Conservation (phyloP, 2,888 invertebrate genomes). For the Eristalis tenax region DNA sequence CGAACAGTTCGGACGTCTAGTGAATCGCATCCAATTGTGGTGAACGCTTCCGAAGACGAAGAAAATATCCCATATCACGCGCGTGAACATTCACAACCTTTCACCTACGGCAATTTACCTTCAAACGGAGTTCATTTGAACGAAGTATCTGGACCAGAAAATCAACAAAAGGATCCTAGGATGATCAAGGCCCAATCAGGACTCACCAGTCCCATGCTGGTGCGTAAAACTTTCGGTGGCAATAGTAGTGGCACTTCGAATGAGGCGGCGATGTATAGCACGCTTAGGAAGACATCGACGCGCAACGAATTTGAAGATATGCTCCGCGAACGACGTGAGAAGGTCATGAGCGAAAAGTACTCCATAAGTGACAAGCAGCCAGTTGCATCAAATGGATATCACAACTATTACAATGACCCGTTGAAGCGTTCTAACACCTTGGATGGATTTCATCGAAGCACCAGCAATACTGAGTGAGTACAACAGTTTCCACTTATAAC, state of each 20-base stretch:
- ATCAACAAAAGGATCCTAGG: slow-evolving; percentile 65
- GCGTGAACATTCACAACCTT: slow-evolving; percentile 92
- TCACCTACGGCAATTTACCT: slow-evolving; percentile 90
- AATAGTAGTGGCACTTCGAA: slow-evolving; percentile 75
- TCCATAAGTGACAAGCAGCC: slow-evolving; percentile 65
- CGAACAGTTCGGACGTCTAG: slow-evolving; percentile 81
- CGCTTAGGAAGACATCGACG: slow-evolving; percentile 78
- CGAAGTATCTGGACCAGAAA: slow-evolving; percentile 81
- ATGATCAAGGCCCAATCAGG: slow-evolving; percentile 88
- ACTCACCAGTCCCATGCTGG: slow-evolving; percentile 91
- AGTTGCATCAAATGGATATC: slow-evolving; percentile 70
- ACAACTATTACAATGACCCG: slow-evolving; percentile 74
- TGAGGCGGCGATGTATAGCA: slow-evolving; percentile 64
- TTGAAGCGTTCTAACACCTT: slow-evolving; percentile 75
- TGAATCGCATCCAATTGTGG: slow-evolving; percentile 71
- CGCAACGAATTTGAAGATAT: slow-evolving; percentile 81
- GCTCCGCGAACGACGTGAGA: slow-evolving; percentile 81
- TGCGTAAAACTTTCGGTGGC: slow-evolving; percentile 86
- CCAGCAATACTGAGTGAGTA: slow-evolving; percentile 74
- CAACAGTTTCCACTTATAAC: background rate
- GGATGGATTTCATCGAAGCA: slow-evolving; percentile 75
- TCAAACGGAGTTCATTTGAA: slow-evolving; percentile 63
- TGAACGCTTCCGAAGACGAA: slow-evolving; percentile 74
- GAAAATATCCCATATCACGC: slow-evolving; percentile 94
- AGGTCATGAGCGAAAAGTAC: slow-evolving; percentile 75